A percentile compares a stretch with the other conserved stretches of the same genome.
Evolutionary conservation across 1,140 invertebrate species (phyloP).

Genomic region (Pentalonia nigronervosa): DNA sequence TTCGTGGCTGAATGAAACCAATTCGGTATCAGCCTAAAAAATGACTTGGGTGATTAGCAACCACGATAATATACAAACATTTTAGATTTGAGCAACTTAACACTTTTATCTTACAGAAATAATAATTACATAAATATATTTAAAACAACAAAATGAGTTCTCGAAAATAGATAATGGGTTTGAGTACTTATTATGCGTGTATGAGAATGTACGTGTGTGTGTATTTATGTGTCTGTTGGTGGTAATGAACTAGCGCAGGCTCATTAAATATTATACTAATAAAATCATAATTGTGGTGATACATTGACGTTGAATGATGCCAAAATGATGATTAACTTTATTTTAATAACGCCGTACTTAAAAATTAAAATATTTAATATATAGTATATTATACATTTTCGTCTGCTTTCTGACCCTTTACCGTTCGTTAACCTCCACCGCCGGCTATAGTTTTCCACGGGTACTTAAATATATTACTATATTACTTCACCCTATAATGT

Average conservation of each 20-base stretch:
- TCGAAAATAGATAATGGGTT: neutral
- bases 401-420: neutral
- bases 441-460: neutral
- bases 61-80: too few species aligned
- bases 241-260: neutral
- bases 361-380: neutral
- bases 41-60: too few species aligned
- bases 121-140: neutral
- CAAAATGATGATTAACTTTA: neutral
- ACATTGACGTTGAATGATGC: neutral
- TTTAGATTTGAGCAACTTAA: neutral
- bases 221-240: neutral
- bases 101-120: neutral
- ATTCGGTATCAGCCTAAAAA: too few species aligned
- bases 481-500: neutral
- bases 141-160: neutral
- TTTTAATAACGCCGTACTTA: neutral
- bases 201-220: neutral
- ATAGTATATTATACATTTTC: neutral
- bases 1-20: too few species aligned
- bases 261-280: neutral
- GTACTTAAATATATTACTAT: neutral
- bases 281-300: neutral
- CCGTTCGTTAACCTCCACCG: neutral
- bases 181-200: neutral